phyloP scores from a whole-genome alignment of 2,113 vertebrate species.

The Malaclemys terrapin region DNA sequence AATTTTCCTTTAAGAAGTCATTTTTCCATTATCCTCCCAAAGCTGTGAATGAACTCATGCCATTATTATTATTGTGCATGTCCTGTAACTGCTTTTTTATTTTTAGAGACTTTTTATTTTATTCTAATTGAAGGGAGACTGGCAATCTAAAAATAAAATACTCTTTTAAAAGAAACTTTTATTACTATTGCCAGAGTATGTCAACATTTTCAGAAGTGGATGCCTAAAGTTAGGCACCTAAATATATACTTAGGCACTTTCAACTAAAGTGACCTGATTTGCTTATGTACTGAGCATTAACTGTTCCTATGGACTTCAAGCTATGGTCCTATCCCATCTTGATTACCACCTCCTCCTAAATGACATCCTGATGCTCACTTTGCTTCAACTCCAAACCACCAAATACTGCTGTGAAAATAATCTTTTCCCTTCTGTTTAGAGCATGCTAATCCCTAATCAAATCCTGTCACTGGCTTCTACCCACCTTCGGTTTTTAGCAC shows the following conservation, averaged over 20 bases:
- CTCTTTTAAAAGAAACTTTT: not conserved
- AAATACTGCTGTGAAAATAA: conserved; percentile 43
- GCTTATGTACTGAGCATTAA: conserved; percentile 7
- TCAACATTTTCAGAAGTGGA: no score
- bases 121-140: not conserved
- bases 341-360: not conserved
- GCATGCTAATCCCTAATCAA: not conserved
- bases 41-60: not conserved
- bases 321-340: not conserved
- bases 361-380: not conserved
- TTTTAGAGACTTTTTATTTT: not conserved
- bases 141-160: not conserved
- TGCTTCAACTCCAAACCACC: not conserved
- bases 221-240: no score
- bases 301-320: not conserved
- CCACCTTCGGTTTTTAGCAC: conserved; percentile 9
- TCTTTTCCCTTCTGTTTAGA: not conserved
- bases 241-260: not conserved
- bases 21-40: not conserved
- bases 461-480: not conserved
- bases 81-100: not conserved
- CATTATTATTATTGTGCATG: not conserved
- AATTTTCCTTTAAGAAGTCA: not conserved
- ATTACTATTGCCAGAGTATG: no score
- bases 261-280: not conserved